Evolutionary conservation across 2,888 invertebrate species (phyloP), one percentile per base, ranked within the genome.

Genomic region (Crocallis elinguaria): DNA sequence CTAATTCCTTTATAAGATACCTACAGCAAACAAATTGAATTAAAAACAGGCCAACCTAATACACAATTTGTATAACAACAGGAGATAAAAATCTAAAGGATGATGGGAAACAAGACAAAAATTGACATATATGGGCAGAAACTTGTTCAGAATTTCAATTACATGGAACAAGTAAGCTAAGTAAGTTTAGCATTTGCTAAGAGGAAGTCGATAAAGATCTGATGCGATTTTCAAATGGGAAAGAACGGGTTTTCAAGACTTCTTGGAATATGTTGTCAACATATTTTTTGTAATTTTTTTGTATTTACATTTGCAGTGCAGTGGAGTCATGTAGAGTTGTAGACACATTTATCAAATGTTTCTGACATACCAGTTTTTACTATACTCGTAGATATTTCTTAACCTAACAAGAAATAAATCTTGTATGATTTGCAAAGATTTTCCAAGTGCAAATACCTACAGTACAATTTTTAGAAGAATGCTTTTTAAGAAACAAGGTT

Each of bases 31-130:
- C 11, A 29, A 25, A 25, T 7, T 9, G 9, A 25, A 3, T 29
- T 9, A 1, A 12, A 29, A 29, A 29, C 11, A n/a, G 0, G 11
- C n/a, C n/a, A n/a, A n/a, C n/a, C n/a, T 29, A 6, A 29, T 11
- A 50, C 43, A 63, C 57, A 63, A 69, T 66, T 71, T 79, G 84
- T 85, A 87, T 86, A 85, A 84, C 77, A 86, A 84, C 69, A 67
- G 73, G 68, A 82, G 88, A 88, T 88, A 82, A 82, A 86, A 81
- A 88, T 88, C 88, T 85, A 82, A 71, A 69, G 78, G 79, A 78
- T 84, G 84, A 88, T 87, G 81, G 79, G 79, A 84, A 85, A 87
- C 87, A 82, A 85, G 84, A 87, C 88, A 86, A 86, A 88, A 36
- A 36, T 36, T 19, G 19, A 21, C 36, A 12, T 21, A 12, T 89